Evolutionary conservation across 2,797 vertebrate species (phyloP).

Genomic region (Peromyscus nudipes): DNA sequence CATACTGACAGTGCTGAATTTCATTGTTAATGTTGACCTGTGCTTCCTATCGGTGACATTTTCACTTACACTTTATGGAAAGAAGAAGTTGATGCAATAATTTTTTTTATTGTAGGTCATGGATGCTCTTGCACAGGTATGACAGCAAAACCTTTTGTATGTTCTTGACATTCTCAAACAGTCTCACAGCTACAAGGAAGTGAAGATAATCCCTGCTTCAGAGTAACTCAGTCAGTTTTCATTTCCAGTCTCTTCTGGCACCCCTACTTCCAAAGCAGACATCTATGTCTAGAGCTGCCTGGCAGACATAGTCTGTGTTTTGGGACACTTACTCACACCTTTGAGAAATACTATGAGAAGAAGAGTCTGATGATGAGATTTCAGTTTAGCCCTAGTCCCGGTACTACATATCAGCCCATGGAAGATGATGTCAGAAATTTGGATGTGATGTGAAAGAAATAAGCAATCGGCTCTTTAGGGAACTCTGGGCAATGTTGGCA

Average conservation of each 20-base stretch:
- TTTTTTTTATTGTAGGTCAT: background rate
- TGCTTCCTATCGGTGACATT: background rate
- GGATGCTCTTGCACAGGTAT: background rate
- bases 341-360: slow-evolving; percentile 40
- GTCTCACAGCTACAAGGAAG: background rate
- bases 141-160: background rate
- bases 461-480: background rate
- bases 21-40: background rate
- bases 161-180: background rate
- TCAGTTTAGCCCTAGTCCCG: background rate
- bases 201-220: background rate
- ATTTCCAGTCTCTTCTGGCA: slow-evolving; percentile 46
- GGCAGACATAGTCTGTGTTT: background rate
- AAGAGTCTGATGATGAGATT: slow-evolving; percentile 58
- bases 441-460: background rate
- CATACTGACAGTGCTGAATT: background rate
- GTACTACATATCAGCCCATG: background rate
- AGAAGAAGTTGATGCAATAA: background rate
- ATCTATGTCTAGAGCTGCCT: slow-evolving; percentile 39
- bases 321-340: background rate
- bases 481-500: background rate
- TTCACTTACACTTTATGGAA: background rate
- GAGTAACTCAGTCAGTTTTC: background rate
- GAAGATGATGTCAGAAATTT: slow-evolving; percentile 13
- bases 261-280: background rate